A percentile compares a stretch with the other conserved stretches of the same genome.
Conservation (phyloP, 1,140 invertebrate genomes). For the Paraescarpia echinospica region DNA sequence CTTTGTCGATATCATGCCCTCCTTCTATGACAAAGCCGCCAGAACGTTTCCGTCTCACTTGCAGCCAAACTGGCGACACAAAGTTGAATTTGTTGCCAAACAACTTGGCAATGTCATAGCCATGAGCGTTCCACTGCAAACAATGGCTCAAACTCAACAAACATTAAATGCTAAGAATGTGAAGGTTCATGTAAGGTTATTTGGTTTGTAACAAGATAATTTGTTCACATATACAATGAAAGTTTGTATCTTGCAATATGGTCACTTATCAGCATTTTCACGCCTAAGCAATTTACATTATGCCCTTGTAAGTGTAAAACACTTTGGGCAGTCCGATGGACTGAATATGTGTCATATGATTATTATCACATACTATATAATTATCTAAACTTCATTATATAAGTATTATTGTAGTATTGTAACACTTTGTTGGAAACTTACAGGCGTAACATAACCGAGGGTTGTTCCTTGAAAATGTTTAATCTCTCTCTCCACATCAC, state of each 20-base stretch:
- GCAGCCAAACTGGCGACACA: slow-evolving; percentile 93
- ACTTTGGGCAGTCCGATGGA: background rate
- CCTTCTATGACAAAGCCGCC: slow-evolving; percentile 60
- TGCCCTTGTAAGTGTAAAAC: background rate
- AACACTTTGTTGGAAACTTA: slow-evolving; percentile 59
- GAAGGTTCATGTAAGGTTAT: background rate
- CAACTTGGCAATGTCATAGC: slow-evolving; percentile 88
- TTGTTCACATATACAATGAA: background rate
- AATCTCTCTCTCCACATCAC: slow-evolving; percentile 65
- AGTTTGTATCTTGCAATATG: background rate
- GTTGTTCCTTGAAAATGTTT: slow-evolving; percentile 72
- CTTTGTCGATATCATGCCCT: slow-evolving; percentile 69
- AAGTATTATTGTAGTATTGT: slow-evolving; percentile 11
- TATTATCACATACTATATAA: background rate
- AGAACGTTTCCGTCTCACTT: slow-evolving; percentile 68
- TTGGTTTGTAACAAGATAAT: background rate
- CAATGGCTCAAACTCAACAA: slow-evolving; percentile 22
- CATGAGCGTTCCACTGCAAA: slow-evolving; percentile 91
- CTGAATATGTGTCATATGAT: too few species aligned
- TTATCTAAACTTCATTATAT: background rate
- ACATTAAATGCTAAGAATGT: background rate
- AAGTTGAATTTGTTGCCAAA: slow-evolving; percentile 88
- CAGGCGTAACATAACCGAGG: slow-evolving; percentile 88
- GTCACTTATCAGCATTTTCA: background rate
- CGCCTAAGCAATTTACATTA: background rate